A percentile compares a stretch with the other conserved stretches of the same genome.
Conservation (phyloP, 2,113 vertebrate genomes). For the Proterorhinus semilunaris region DNA sequence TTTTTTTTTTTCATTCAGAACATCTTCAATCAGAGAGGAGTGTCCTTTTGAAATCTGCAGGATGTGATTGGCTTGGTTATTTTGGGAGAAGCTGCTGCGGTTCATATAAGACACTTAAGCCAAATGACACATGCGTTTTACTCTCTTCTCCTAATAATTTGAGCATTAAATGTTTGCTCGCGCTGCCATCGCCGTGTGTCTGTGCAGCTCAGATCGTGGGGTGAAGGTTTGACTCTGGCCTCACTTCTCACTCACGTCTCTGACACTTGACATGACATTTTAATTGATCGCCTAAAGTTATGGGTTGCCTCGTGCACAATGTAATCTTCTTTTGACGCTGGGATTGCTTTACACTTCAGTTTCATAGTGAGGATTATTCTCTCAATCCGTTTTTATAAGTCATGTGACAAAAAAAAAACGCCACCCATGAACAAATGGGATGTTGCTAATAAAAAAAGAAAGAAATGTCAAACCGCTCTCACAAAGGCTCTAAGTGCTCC, state of each 20-base stretch:
- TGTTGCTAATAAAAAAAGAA: too few species aligned
- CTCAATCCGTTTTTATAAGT: neutral
- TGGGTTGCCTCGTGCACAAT: conserved; percentile 31
- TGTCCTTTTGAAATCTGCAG: too few species aligned
- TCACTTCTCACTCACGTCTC: conserved; percentile 47
- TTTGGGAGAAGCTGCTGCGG: too few species aligned
- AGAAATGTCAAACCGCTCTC: too few species aligned
- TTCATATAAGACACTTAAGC: too few species aligned
- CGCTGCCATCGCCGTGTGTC: neutral
- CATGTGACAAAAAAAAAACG: too few species aligned
- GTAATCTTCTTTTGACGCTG: conserved; percentile 19
- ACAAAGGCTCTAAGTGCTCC: too few species aligned
- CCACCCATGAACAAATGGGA: too few species aligned
- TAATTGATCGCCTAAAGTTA: conserved; percentile 61
- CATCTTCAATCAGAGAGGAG: neutral
- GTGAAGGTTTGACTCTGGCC: conserved; percentile 33
- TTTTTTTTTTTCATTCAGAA: conserved; percentile 3
- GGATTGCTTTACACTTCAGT: conserved; percentile 1
- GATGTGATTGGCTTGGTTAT: too few species aligned
- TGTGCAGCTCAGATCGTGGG: conserved; percentile 1
- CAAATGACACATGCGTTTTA: too few species aligned
- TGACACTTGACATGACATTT: conserved; percentile 47
- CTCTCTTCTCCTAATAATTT: neutral
- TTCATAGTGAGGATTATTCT: conserved; percentile 6
- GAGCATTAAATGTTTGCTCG: neutral